Conservation (phyloP, 2,888 invertebrate species). For the Falcaria lacertinaria region DNA sequence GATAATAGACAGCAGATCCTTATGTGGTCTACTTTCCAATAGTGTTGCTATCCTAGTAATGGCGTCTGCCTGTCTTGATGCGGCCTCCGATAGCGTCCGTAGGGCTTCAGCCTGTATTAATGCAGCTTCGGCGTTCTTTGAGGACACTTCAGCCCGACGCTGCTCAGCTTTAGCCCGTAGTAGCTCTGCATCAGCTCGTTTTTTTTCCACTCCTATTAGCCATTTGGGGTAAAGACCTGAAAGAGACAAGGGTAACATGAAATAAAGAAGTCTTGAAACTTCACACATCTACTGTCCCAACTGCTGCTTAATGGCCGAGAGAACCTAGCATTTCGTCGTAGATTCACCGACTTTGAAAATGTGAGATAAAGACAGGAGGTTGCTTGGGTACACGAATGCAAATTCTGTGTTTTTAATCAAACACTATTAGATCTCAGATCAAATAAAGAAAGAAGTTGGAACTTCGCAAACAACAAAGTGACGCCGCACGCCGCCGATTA, state of each 20-base stretch:
- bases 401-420: too few relatives aligned
- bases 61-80: slow-evolving; percentile 47
- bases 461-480: too few relatives aligned
- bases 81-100: slow-evolving; percentile 47
- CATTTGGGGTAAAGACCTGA: slow-evolving; percentile 57
- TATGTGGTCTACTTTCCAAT: slow-evolving; percentile 34
- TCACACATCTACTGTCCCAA: too few relatives aligned
- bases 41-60: slow-evolving; percentile 43
- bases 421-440: too few relatives aligned
- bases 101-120: slow-evolving; percentile 50
- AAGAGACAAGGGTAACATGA: neutral
- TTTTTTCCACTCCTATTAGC: slow-evolving; percentile 58
- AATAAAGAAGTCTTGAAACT: too few relatives aligned
- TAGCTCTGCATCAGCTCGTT: slow-evolving; percentile 53
- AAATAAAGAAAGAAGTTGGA: too few relatives aligned
- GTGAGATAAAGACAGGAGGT: too few relatives aligned
- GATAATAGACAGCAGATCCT: slow-evolving; percentile 21
- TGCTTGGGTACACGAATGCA: too few relatives aligned
- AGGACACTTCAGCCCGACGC: slow-evolving; percentile 33
- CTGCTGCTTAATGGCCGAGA: too few relatives aligned
- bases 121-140: slow-evolving; percentile 47
- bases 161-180: slow-evolving; percentile 51
- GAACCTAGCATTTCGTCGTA: too few relatives aligned
- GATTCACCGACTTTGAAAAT: too few relatives aligned
- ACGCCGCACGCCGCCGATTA: too few relatives aligned